Conservation (phyloP, 2,113 vertebrate species). For the Fulmarus glacialis region DNA sequence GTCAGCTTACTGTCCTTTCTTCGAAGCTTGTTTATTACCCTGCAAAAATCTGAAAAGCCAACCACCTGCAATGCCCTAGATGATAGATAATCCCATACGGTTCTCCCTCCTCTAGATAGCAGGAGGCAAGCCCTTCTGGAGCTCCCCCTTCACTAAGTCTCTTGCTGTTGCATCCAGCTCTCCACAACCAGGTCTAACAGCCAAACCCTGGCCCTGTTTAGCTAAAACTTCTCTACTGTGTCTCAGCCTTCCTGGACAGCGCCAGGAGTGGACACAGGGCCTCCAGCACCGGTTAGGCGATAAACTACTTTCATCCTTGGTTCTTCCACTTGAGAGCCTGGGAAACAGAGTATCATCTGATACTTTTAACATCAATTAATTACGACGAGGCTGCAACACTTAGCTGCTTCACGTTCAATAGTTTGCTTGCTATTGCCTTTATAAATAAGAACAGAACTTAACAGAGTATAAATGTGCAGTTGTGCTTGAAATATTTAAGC, state of each 20-base stretch:
- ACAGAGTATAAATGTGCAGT: background rate
- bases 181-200: background rate
- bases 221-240: background rate
- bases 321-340: background rate
- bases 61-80: background rate
- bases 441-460: background rate
- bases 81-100: background rate
- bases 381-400: background rate
- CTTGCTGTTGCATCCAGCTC: background rate
- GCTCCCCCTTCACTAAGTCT: background rate
- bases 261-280: background rate
- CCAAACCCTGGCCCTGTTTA: background rate
- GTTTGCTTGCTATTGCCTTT: background rate
- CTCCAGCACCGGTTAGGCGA: background rate
- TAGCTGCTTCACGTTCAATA: background rate
- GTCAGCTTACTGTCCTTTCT: background rate
- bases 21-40: background rate
- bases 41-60: background rate
- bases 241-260: background rate
- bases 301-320: background rate
- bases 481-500: background rate
- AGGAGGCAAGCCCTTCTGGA: background rate
- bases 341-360: background rate
- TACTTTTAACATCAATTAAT: background rate
- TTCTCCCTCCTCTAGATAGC: background rate